Evolutionary conservation across 2,113 vertebrate genomes (phyloP).

Genomic region (Laticauda colubrina): DNA sequence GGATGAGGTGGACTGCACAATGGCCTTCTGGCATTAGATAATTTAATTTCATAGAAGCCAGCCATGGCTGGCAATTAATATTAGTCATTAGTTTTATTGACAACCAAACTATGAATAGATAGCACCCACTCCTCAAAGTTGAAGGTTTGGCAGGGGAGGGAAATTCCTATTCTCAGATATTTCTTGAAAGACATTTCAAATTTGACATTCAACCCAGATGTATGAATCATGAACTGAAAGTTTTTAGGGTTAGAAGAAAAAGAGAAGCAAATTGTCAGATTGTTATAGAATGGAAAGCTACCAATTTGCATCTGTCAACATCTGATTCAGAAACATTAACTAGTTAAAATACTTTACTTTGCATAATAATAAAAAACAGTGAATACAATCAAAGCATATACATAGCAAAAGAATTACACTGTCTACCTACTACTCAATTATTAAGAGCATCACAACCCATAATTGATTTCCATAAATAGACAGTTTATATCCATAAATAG

Average conservation of each 20-base stretch:
- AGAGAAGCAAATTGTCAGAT: constrained; percentile 2
- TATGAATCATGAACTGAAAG: constrained; percentile 23
- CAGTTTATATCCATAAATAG: constrained; percentile 15
- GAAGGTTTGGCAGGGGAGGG: neutral
- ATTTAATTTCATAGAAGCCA: constrained; percentile 59
- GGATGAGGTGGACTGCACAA: constrained; percentile 33
- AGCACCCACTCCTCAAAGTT: constrained; percentile 29
- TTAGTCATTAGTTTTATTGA: constrained; percentile 59
- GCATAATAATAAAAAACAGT: constrained; percentile 28
- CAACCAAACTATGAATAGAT: constrained; percentile 52
- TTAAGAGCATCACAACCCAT: constrained; percentile 29
- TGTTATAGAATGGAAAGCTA: constrained; percentile 30
- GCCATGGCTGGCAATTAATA: constrained; percentile 46
- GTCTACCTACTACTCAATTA: constrained; percentile 37
- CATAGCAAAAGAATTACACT: neutral
- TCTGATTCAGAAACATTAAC: constrained; percentile 33
- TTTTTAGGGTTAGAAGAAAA: neutral
- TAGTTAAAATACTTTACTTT: constrained; percentile 22
- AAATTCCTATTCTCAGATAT: neutral
- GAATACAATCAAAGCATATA: constrained; percentile 41
- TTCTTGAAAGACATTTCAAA: neutral
- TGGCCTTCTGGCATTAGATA: constrained; percentile 54
- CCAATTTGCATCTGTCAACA: constrained; percentile 21
- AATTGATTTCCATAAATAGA: constrained; percentile 32
- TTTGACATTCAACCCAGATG: constrained; percentile 10